Evolutionary conservation across 2,113 vertebrate species (phyloP).

Genomic region (Periophthalmus modestus): DNA sequence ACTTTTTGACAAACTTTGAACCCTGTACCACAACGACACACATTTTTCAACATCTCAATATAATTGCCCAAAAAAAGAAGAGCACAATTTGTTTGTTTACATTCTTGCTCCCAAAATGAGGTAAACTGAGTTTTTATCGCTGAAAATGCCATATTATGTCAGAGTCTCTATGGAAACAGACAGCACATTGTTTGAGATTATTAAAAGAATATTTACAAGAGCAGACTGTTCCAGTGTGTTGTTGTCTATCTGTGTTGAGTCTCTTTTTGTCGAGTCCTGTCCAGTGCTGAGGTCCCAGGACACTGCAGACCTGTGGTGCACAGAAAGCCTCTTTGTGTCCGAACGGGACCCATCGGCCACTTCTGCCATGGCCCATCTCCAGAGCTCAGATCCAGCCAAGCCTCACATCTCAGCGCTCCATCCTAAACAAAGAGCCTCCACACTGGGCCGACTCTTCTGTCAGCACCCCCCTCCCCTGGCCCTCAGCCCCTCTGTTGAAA

Average conservation of each 20-base stretch:
- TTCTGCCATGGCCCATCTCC: conserved; percentile 65
- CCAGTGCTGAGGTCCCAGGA: conserved; percentile 33
- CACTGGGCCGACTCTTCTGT: conserved; percentile 59
- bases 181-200: conserved; percentile 2
- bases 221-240: conserved; percentile 12
- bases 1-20: too few species aligned
- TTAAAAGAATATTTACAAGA: conserved; percentile 4
- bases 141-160: background rate
- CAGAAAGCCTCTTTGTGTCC: conserved; percentile 72
- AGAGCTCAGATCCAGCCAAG: conserved; percentile 61
- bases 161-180: background rate
- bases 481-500: conserved; percentile 26
- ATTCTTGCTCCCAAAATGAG: background rate
- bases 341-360: conserved; percentile 52
- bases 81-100: conserved; percentile 5
- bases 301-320: conserved; percentile 47
- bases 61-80: background rate
- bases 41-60: background rate
- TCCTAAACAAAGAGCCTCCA: conserved; percentile 64
- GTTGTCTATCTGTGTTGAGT: conserved; percentile 12
- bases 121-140: background rate
- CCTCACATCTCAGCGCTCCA: conserved; percentile 46
- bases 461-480: conserved; percentile 18
- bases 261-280: conserved; percentile 41
- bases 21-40: background rate